Base-by-base conservation (phyloP, 2,888 invertebrate genomes). In the Nemoura dubitans region DNA sequence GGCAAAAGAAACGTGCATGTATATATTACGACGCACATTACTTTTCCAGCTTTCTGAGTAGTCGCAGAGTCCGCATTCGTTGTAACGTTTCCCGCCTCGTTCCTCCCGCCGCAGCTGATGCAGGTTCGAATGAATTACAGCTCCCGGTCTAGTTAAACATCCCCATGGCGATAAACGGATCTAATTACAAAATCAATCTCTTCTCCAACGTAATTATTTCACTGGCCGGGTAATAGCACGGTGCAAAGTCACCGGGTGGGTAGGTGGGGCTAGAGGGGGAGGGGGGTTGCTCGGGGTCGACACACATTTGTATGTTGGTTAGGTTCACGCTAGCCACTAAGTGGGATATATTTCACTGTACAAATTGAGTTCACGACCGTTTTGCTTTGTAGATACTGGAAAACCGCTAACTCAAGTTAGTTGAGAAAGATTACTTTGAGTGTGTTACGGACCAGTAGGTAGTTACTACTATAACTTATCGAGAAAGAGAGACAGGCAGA, bases 161-260 rank as follows among this genome's bases (percentile, higher is more conserved):
- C 88, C 88, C 87, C 28, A 26, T 85, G 87, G 88, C 88, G 88
- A 88, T 88, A 88, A 87, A 87, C 85, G 87, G 83, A 86, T 81
- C 87, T 88, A 87, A 88, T 88, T 86, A 87, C 87, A 88, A 87
- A 88, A 88, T 88, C 88, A 88, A 88, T 88, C 88, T 88, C 80
- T 85, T 85, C 86, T 81, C 85, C 76, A 77, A 86, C 83, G 86
- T 87, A 87, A 87, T 87, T 87, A 87, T 86, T 85, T 83, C 76
- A 85, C 29, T 26, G 26, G 42, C 21, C 14, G 83, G 3, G 36
- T 36, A 26, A 14, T 7, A n/a, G n/a, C 29, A 30, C 21, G 76
- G 25, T n/a, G 76, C 10, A 28, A 78, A n/a, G 30, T 14, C 29
- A 30, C 29, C 21, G 82, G 30, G 82, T 21, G 82, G n/a, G n/a